Conservation (phyloP, 2,797 vertebrate genomes). For the Pipistrellus kuhlii region DNA sequence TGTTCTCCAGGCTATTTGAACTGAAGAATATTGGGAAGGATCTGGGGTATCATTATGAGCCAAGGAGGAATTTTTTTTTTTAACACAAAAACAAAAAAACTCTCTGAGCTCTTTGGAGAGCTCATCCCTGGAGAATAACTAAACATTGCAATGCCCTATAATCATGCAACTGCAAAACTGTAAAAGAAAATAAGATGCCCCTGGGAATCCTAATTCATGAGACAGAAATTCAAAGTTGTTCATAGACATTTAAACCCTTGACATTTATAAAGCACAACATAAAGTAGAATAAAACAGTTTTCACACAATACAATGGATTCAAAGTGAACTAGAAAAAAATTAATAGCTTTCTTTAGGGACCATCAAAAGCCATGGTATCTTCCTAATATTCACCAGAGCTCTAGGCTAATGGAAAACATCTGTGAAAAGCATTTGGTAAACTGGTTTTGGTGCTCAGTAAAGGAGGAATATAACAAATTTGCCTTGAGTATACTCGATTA, state of each 20-base stretch:
- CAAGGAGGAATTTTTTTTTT: slow-evolving; percentile 43
- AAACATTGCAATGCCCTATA: not conserved
- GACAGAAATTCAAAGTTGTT: slow-evolving; percentile 42
- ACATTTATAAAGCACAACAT: not conserved
- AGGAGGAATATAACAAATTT: not conserved
- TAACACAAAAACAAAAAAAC: slow-evolving; percentile 13
- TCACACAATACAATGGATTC: slow-evolving; percentile 28
- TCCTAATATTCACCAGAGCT: slow-evolving; percentile 44
- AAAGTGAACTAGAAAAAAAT: slow-evolving; percentile 51
- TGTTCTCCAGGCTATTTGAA: slow-evolving; percentile 68
- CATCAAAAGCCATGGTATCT: slow-evolving; percentile 20
- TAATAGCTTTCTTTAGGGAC: slow-evolving; percentile 30
- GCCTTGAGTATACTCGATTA: not conserved
- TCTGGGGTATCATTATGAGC: not conserved
- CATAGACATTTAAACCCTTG: slow-evolving; percentile 54
- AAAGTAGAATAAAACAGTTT: slow-evolving; percentile 47
- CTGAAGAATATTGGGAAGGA: slow-evolving; percentile 5
- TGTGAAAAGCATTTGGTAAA: slow-evolving; percentile 41
- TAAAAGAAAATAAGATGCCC: slow-evolving; percentile 48
- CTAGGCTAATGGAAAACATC: slow-evolving; percentile 58
- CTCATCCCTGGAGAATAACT: slow-evolving; percentile 36
- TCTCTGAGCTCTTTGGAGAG: slow-evolving; percentile 58
- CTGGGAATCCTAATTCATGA: slow-evolving; percentile 38
- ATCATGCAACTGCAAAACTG: slow-evolving; percentile 64
- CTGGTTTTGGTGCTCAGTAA: not conserved